Base-by-base conservation (phyloP, 2,797 vertebrate species). In the Lophotriccus pileatus region DNA sequence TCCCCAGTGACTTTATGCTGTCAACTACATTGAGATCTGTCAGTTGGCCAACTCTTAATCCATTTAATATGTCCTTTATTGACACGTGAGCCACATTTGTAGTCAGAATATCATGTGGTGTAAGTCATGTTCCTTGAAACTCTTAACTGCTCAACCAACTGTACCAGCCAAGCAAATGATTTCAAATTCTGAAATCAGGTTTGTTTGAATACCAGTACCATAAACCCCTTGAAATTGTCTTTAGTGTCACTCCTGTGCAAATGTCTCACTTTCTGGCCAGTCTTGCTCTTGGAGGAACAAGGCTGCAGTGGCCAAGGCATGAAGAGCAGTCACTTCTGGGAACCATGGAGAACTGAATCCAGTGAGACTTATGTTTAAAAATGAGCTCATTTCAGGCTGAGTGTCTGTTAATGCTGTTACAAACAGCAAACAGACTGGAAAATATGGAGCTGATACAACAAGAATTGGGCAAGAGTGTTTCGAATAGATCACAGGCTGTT, bases 11-110 rank as follows among this genome's bases (percentile, higher is more conserved):
- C 70, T 93, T 90, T 47, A 19, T 79, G 70, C 73, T 94, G 95
- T 96, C 88, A 87, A 0, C 50, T 95, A 5, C 74, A 81, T 79
- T 79, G 90, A 94, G 63, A 90, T 89, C 69, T 96, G 94, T 90
- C 74, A 76, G 46, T 86, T 72, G 62, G 59, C 88, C 92, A 90
- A 8, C 41, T 4, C 41, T 69, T 94, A 92, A 93, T 94, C 89
- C 15, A 1, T 79, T 90, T 87, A 92, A 43, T 52, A 39, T 90
- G 69, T 75, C 53, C 63, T 92, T 86, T 95, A 90, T 82, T 89
- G 92, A 86, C 84, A 91, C 16, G 28, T 2, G 6, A 93, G 63
- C 77, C 90, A 94, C 69, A 89, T 90, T 67, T 92, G 58, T 69
- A 74, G 67, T 89, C 19, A 22, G 58, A 92, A 39, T 89, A 92